Base-by-base conservation (phyloP, 2,888 invertebrate species). In the Tyria jacobaeae region DNA sequence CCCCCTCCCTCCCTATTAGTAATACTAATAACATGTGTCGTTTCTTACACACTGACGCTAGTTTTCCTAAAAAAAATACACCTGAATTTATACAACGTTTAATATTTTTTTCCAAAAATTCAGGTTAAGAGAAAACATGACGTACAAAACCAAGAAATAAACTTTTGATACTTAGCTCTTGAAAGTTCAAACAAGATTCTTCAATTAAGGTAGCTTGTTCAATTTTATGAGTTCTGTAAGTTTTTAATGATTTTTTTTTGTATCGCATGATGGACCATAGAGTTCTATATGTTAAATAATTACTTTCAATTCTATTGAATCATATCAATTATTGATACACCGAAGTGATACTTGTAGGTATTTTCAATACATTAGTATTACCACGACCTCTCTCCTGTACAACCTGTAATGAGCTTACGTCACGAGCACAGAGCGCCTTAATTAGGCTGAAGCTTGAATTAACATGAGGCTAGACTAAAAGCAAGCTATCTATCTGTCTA, bases 391-490 rank as follows among this genome's bases (percentile, higher is more conserved):
- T 31, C 27, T 6, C 27, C n/a, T 24, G 15, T 48, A 7, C 25
- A 14, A 35, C 34, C 27, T 14, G 56, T 25, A 49, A 57, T 49
- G 37, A 49, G 25, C 35, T 37, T 24, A 49, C 47, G 35, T 35
- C 35, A 57, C 35, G 25, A 4, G 35, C 35, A 3, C 24, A 12
- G 12, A 57, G 49, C 17, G 54, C 24, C 56, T 57, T 57, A 37
- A 57, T 57, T 57, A 57, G 25, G 15, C 35, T 48, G 47, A 10
- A 35, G 56, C 35, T 35, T 49, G 35, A 31, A 14, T 57, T 37
- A 57, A 48, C 56, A 57, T 15, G 48, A 37, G n/a, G 25, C n/a
- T 35, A 35, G 10, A 14, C 55, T 47, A n/a, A 25, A 47, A 34
- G 24, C 44, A 56, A 7, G 17, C 17, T 10, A 34, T 51, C 31